Evolutionary conservation across 2,888 invertebrate species (phyloP).

Genomic region (Dascillus cervinus): DNA sequence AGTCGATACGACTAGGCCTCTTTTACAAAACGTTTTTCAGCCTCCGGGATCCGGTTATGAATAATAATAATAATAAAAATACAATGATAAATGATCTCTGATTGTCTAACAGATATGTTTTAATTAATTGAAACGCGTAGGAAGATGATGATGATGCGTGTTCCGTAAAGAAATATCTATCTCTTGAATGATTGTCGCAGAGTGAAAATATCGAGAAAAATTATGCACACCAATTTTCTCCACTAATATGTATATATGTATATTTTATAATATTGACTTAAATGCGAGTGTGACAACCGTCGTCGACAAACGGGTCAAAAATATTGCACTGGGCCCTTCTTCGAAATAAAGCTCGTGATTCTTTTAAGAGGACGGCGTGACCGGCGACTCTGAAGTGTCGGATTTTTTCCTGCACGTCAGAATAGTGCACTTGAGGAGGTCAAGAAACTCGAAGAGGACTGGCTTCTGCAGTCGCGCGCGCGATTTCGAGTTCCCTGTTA

Average conservation of each 20-base stretch:
- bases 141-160: conserved; percentile 23
- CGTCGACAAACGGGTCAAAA: conserved; percentile 12
- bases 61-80: too few species aligned
- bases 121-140: conserved; percentile 39
- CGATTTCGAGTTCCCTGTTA: too few species aligned
- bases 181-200: conserved; percentile 13
- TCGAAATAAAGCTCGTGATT: conserved; percentile 22
- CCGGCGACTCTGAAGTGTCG: conserved; percentile 15
- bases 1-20: conserved; percentile 10
- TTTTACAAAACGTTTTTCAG: too few species aligned
- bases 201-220: conserved; percentile 2
- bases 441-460: conserved; percentile 24
- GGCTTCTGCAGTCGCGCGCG: too few species aligned
- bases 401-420: too few species aligned
- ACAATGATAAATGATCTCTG: conserved; percentile 8
- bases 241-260: neutral
- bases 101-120: conserved; percentile 27
- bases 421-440: conserved; percentile 23
- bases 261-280: conserved; percentile 32
- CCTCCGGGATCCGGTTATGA: too few species aligned
- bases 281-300: conserved; percentile 28
- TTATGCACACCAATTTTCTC: too few species aligned
- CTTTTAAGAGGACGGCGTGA: conserved; percentile 25
- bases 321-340: conserved; percentile 32
- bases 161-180: conserved; percentile 9